Evolutionary conservation across 2,113 vertebrate genomes (phyloP).

Genomic region (Podilymbus podiceps): DNA sequence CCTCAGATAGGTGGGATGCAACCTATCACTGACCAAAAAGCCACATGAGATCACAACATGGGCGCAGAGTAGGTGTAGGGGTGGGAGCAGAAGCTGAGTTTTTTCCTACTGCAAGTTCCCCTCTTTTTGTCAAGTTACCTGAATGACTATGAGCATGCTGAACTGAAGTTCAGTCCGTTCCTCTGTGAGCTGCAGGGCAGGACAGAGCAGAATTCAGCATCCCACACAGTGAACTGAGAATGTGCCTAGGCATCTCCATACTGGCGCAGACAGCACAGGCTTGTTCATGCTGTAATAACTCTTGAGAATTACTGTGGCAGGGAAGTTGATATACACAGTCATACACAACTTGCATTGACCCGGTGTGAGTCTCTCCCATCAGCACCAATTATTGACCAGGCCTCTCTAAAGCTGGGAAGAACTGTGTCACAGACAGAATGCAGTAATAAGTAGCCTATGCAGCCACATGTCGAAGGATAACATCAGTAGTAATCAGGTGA

Average conservation of each 20-base stretch:
- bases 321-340: background rate
- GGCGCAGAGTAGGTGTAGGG: background rate
- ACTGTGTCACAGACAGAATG: background rate
- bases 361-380: background rate
- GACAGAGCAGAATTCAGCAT: background rate
- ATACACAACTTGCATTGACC: background rate
- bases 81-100: background rate
- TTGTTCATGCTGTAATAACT: background rate
- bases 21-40: background rate
- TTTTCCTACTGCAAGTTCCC: background rate
- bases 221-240: background rate
- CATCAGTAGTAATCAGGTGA: background rate
- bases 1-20: background rate
- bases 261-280: background rate
- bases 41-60: background rate
- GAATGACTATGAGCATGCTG: background rate
- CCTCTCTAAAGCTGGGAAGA: background rate
- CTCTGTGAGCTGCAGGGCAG: background rate
- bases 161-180: background rate
- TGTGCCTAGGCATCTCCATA: background rate
- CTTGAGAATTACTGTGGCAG: background rate
- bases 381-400: background rate
- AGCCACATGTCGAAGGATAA: background rate
- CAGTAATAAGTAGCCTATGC: background rate
- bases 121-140: background rate